Evolutionary conservation across 2,113 vertebrate species (phyloP).

Genomic region (Tragelaphus strepsiceros): DNA sequence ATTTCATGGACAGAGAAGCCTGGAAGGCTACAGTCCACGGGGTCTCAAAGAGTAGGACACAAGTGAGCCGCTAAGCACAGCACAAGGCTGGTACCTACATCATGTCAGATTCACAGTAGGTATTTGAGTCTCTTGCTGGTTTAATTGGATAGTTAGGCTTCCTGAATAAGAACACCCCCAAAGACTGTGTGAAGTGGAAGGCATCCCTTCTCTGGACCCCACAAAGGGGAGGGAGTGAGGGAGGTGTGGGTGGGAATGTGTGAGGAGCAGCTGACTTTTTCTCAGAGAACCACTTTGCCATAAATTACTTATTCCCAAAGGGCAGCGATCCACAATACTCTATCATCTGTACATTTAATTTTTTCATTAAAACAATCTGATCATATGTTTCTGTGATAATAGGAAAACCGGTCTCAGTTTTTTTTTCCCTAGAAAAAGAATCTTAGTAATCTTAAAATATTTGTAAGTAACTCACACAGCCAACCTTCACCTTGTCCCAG

Average conservation of each 20-base stretch:
- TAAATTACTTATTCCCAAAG: background rate
- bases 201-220: background rate
- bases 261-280: accelerated
- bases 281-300: accelerated
- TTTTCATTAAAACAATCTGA: background rate
- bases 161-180: background rate
- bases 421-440: background rate
- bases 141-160: background rate
- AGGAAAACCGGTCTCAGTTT: background rate
- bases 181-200: accelerated
- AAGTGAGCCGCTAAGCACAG: background rate
- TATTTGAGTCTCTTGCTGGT: background rate
- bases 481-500: background rate
- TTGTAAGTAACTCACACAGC: background rate
- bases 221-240: background rate
- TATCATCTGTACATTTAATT: background rate
- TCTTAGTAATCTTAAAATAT: background rate
- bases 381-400: background rate
- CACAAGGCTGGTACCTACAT: background rate
- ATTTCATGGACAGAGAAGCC: background rate
- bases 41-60: background rate
- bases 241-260: accelerated
- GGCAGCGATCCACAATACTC: background rate
- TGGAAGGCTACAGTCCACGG: accelerated
- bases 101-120: accelerated